These are phyloP conservation scores for Willisornis vidua DNA, from an alignment of 2,113 vertebrate genomes.

Conservation along the genomic window DNA sequence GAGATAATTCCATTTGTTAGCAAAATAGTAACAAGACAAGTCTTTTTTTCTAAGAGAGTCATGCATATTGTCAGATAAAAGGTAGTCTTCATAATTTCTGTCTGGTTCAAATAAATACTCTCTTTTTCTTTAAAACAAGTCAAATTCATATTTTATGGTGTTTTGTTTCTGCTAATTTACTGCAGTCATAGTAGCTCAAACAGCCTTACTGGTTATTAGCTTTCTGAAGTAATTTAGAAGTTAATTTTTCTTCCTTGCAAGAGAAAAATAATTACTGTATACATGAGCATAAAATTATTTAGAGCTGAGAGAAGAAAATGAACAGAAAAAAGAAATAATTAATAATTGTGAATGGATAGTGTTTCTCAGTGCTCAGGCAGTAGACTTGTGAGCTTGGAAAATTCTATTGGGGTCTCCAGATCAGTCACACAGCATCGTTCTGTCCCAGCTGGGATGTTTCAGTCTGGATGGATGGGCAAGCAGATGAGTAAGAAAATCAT, in stretches of 20 bases:
- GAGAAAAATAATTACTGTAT: slow-evolving; percentile 15
- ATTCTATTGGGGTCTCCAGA: neutral
- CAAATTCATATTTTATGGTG: neutral
- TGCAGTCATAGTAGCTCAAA: neutral
- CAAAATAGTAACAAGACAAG: neutral
- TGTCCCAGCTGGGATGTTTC: neutral
- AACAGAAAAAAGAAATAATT: neutral
- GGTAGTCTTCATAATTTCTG: neutral
- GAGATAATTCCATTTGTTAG: neutral
- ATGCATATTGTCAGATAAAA: neutral
- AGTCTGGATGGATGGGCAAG: neutral
- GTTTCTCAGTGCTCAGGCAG: neutral
- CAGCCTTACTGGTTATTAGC: neutral
- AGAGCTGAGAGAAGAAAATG: neutral
- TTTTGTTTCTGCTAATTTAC: slow-evolving; percentile 29
- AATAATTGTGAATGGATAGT: neutral
- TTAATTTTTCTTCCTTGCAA: neutral
- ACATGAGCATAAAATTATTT: neutral
- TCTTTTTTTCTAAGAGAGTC: neutral
- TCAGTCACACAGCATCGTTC: rapidly evolving
- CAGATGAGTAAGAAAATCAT: neutral
- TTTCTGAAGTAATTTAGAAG: slow-evolving; percentile 22
- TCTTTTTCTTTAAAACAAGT: neutral
- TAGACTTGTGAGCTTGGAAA: neutral
- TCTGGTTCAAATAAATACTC: neutral